Evolutionary conservation across 2,888 invertebrate species (phyloP).

Genomic region (Ochlodes sylvanus): DNA sequence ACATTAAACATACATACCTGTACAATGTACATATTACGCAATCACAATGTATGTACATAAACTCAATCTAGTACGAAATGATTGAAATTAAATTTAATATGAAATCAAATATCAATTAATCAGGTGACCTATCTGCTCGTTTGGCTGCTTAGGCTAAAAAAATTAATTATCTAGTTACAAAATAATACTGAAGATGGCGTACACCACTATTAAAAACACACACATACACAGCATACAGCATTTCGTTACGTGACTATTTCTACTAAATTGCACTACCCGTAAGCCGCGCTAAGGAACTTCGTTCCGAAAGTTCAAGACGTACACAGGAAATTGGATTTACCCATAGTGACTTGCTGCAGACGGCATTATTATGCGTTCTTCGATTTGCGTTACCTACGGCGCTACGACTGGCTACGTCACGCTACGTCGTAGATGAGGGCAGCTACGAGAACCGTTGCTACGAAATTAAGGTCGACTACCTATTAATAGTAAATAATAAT

Average conservation of each 20-base stretch:
- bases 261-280: too few species aligned
- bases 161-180: too few species aligned
- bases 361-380: not conserved
- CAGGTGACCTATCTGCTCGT: too few species aligned
- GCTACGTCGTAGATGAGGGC: not conserved
- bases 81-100: slow-evolving; percentile 1
- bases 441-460: not conserved
- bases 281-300: too few species aligned
- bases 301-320: slow-evolving; percentile 5
- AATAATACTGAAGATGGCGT: too few species aligned
- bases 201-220: too few species aligned
- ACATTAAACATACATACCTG: too few species aligned
- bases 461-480: not conserved
- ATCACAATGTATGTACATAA: not conserved
- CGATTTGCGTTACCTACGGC: not conserved
- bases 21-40: not conserved
- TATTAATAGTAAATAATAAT: too few species aligned
- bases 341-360: not conserved
- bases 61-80: not conserved
- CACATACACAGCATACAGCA: too few species aligned
- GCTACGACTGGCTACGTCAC: not conserved
- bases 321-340: slow-evolving; percentile 6
- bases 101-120: too few species aligned
- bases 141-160: too few species aligned
- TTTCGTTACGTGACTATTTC: too few species aligned